A percentile compares a stretch with the other conserved stretches of the same genome.
These are phyloP conservation scores for Gasteruption jaculator DNA, from an alignment of 2,888 invertebrate genomes.

Conservation along the genomic window DNA sequence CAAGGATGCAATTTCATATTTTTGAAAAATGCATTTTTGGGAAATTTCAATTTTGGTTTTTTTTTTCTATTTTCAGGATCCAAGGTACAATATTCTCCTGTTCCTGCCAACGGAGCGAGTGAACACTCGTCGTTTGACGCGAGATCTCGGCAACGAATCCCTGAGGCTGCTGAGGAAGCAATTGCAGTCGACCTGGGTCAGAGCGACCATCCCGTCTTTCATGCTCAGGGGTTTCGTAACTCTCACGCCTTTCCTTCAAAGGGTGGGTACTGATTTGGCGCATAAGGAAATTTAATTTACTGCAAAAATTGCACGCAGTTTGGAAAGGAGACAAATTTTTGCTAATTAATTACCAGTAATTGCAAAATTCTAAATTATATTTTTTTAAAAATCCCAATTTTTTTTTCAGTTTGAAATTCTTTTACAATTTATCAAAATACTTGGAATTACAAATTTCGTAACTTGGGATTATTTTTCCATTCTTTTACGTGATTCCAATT, in stretches of 20 bases:
- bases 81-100: conserved; percentile 71
- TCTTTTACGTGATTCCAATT: too few relatives aligned
- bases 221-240: conserved; percentile 74
- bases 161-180: conserved; percentile 66
- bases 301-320: too few relatives aligned
- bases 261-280: conserved; percentile 58
- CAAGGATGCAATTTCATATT: neutral
- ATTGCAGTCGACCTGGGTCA: conserved; percentile 67
- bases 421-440: too few relatives aligned
- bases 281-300: too few relatives aligned
- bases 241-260: conserved; percentile 75
- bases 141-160: conserved; percentile 61
- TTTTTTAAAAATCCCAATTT: too few relatives aligned
- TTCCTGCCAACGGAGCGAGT: conserved; percentile 63
- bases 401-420: too few relatives aligned
- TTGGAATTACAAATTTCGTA: too few relatives aligned
- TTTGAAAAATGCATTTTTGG: neutral
- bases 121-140: conserved; percentile 62
- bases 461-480: too few relatives aligned
- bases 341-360: too few relatives aligned
- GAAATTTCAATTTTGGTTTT: conserved; percentile 2
- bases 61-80: conserved; percentile 42
- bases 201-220: conserved; percentile 76
- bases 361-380: too few relatives aligned
- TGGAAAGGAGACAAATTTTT: too few relatives aligned